phyloP scores from a whole-genome alignment of 2,113 vertebrate species.

The Thermophis baileyi region DNA sequence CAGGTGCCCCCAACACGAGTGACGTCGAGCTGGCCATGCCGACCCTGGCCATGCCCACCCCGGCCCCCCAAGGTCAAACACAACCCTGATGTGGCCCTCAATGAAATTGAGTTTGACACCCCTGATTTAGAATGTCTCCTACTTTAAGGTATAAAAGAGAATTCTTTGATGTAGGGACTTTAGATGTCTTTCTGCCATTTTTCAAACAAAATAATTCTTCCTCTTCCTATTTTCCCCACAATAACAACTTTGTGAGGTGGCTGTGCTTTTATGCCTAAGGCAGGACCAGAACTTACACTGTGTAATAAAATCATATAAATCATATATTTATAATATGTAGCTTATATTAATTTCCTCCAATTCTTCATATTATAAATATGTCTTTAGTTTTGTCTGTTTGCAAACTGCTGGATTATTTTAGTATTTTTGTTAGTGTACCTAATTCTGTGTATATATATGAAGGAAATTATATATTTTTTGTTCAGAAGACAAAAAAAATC shows the following conservation, averaged over 20 bases:
- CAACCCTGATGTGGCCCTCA: no score
- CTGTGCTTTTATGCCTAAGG: no score
- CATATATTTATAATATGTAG: not conserved
- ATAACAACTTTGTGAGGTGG: no score
- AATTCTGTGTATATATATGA: not conserved
- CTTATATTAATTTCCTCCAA: constrained; percentile 5
- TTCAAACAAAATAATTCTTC: not conserved
- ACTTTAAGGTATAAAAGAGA: not conserved
- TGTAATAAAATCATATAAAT: not conserved
- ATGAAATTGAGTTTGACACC: no score
- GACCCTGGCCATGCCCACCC: no score
- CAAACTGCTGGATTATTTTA: constrained; percentile 5
- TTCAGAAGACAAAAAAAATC: not conserved
- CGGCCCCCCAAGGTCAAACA: no score
- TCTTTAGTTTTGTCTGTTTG: not conserved
- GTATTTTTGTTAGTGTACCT: not conserved
- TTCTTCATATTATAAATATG: constrained; percentile 9
- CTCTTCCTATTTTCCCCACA: no score
- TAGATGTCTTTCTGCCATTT: not conserved
- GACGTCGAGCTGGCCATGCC: no score
- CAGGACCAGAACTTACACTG: not conserved
- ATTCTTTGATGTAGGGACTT: not conserved
- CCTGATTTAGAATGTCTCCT: no score
- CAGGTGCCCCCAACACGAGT: no score
- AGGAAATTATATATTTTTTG: not conserved